phyloP scores from a whole-genome alignment of 2,888 invertebrate species.

The Charanyca ferruginea region DNA sequence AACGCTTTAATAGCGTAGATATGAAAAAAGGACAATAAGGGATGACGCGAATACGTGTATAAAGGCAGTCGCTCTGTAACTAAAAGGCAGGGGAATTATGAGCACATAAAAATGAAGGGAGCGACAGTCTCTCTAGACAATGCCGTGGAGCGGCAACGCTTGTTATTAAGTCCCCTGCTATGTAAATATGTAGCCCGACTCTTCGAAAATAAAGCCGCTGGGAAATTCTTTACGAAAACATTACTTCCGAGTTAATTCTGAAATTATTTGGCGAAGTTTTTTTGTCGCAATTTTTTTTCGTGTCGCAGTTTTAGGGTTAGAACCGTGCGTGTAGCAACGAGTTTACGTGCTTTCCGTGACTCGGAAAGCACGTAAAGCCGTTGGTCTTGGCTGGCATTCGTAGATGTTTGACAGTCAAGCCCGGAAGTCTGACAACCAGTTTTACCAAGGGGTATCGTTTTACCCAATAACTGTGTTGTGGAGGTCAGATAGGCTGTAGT shows the following conservation, averaged over 20 bases:
- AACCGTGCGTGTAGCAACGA: too few relatives aligned
- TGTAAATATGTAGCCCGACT: constrained; percentile 67
- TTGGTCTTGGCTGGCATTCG: too few relatives aligned
- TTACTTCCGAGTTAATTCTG: constrained; percentile 48
- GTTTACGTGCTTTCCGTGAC: too few relatives aligned
- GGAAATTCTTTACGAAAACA: constrained; percentile 56
- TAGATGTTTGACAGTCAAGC: too few relatives aligned
- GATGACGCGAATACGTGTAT: constrained; percentile 76
- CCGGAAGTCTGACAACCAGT: too few relatives aligned
- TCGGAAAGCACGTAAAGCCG: too few relatives aligned
- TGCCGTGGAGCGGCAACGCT: constrained; percentile 67
- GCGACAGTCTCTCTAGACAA: constrained; percentile 70
- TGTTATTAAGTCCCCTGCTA: constrained; percentile 72
- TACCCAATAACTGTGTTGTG: too few relatives aligned
- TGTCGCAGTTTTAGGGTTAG: constrained; percentile 26
- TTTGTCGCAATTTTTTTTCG: constrained; percentile 21
- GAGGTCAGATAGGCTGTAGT: too few relatives aligned
- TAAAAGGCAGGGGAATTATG: constrained; percentile 78
- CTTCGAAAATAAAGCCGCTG: constrained; percentile 58
- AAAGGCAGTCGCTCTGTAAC: constrained; percentile 74
- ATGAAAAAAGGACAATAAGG: constrained; percentile 81
- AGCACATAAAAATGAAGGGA: constrained; percentile 76
- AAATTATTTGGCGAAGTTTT: constrained; percentile 43
- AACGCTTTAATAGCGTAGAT: constrained; percentile 76
- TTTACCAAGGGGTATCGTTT: too few relatives aligned